Conservation (phyloP, 2,113 vertebrate species). For the Narcine bancroftii region DNA sequence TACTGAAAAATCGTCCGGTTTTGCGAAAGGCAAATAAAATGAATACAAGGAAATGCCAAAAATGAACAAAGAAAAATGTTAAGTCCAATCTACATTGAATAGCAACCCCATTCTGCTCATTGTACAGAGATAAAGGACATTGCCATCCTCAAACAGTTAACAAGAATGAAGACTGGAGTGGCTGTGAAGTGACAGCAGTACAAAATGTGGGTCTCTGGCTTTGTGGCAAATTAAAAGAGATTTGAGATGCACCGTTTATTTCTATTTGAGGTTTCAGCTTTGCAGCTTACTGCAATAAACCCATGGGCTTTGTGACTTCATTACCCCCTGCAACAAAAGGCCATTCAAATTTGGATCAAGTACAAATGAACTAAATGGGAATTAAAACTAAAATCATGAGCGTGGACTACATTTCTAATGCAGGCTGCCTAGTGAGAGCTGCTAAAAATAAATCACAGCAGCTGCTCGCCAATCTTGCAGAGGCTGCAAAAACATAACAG, state of each 20-base stretch:
- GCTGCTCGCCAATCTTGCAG: not conserved
- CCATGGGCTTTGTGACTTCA: not conserved
- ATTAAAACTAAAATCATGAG: slow-evolving; percentile 21
- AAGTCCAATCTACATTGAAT: too few relatives aligned
- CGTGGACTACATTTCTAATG: not conserved
- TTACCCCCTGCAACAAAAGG: not conserved
- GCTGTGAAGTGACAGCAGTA: not conserved
- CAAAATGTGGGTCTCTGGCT: not conserved
- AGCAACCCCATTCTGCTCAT: not conserved
- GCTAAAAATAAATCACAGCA: slow-evolving; percentile 25
- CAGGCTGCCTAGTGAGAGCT: not conserved
- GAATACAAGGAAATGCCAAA: too few relatives aligned
- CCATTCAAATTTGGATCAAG: slow-evolving; percentile 12
- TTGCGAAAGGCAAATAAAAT: too few relatives aligned
- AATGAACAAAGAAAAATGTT: too few relatives aligned
- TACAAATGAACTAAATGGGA: slow-evolving; percentile 1
- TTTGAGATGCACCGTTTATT: not conserved
- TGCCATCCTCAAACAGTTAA: not conserved
- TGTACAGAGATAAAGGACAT: not conserved
- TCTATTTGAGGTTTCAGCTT: not conserved
- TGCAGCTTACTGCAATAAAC: not conserved
- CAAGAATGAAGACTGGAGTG: not conserved
- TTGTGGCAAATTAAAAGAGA: not conserved
- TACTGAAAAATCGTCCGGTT: too few relatives aligned
- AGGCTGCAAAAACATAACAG: not conserved